Conservation (phyloP, 2,888 invertebrate species). For the Sabatieria punctata region DNA sequence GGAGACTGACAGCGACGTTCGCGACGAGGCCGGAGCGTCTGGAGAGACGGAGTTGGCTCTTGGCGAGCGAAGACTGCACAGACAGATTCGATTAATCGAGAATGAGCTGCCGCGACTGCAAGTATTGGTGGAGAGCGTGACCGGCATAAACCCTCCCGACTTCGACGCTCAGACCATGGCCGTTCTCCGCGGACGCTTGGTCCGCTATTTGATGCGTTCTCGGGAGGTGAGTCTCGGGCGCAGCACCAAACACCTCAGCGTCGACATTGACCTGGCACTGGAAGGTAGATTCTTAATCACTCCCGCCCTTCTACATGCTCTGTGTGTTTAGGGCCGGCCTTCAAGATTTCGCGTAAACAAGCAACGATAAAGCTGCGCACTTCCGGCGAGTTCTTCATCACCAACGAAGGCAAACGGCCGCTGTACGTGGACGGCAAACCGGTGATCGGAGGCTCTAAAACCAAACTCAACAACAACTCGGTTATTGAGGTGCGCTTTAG, state of each 20-base stretch:
- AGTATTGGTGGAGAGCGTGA: constrained; percentile 70
- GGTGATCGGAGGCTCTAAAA: constrained; percentile 67
- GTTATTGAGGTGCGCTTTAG: constrained; percentile 50
- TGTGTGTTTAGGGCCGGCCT: constrained; percentile 49
- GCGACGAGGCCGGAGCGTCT: background rate
- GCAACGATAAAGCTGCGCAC: constrained; percentile 72
- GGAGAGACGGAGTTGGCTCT: constrained; percentile 27
- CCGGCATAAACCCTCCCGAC: constrained; percentile 58
- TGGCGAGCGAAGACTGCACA: constrained; percentile 45
- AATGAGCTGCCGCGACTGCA: constrained; percentile 56
- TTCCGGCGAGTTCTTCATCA: constrained; percentile 82
- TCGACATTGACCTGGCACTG: constrained; percentile 77
- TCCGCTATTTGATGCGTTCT: constrained; percentile 81
- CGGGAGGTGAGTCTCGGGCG: constrained; percentile 77
- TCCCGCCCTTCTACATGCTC: background rate
- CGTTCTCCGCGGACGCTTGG: constrained; percentile 70
- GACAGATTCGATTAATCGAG: constrained; percentile 69
- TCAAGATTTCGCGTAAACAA: constrained; percentile 42
- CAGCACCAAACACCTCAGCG: constrained; percentile 63
- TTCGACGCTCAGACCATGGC: constrained; percentile 84
- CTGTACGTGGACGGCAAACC: constrained; percentile 86
- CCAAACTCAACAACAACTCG: constrained; percentile 74
- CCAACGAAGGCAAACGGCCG: constrained; percentile 82
- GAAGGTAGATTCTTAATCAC: constrained; percentile 50
- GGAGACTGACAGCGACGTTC: background rate